phyloP scores from a whole-genome alignment of 2,888 invertebrate genomes.

The Seira musarum region DNA sequence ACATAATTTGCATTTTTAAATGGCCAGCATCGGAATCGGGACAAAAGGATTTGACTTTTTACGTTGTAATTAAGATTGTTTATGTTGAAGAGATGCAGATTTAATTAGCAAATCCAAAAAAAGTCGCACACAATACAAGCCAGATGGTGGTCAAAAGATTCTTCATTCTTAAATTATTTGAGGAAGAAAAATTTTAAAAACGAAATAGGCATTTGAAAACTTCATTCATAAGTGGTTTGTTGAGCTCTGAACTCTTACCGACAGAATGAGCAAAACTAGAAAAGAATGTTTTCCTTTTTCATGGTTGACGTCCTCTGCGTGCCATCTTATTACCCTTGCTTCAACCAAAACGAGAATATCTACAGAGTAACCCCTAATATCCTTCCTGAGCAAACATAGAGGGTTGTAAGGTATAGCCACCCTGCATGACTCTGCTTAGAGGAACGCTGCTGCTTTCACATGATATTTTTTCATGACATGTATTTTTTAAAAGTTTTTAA shows the following conservation, averaged over 20 bases:
- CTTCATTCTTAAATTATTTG: too few species aligned
- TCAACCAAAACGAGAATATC: slow-evolving; percentile 26
- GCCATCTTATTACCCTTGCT: slow-evolving; percentile 44
- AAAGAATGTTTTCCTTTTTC: slow-evolving; percentile 51
- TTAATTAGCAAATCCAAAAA: too few species aligned
- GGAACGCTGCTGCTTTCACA: not conserved
- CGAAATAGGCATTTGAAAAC: too few species aligned
- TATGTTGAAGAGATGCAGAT: too few species aligned
- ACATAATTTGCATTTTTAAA: slow-evolving; percentile 5
- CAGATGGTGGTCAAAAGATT: too few species aligned
- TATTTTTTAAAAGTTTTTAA: too few species aligned
- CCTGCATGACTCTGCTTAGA: not conserved
- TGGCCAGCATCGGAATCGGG: not conserved
- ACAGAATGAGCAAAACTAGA: too few species aligned
- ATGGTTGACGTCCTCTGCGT: slow-evolving; percentile 41
- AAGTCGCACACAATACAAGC: too few species aligned
- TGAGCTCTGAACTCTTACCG: too few species aligned
- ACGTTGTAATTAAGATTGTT: too few species aligned
- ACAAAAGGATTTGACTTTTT: not conserved
- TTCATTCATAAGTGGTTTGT: too few species aligned
- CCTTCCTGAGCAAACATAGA: slow-evolving; percentile 50
- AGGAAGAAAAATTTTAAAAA: too few species aligned
- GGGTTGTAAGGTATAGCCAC: slow-evolving; percentile 37
- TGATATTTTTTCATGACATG: slow-evolving; percentile 13
- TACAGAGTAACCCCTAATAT: not conserved